These are phyloP conservation scores for Drosophila borealis DNA, from an alignment of 2,888 invertebrate genomes.

Conservation along the genomic window DNA sequence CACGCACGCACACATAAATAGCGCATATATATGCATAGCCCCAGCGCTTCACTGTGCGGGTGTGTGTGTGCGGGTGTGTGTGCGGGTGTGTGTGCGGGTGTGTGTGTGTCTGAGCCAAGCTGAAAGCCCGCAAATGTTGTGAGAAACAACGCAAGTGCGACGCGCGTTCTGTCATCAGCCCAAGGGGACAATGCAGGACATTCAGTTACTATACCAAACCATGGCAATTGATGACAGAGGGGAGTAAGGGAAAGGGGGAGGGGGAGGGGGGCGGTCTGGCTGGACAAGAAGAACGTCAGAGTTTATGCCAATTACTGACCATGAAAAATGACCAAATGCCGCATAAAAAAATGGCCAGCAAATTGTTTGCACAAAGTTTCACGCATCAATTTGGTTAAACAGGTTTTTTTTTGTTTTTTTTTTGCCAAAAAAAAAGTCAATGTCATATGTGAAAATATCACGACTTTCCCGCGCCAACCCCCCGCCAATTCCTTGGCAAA, in stretches of 20 bases:
- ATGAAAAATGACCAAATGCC: conserved; percentile 59
- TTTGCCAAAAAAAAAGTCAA: conserved; percentile 6
- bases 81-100: conserved; percentile 4
- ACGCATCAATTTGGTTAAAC: conserved; percentile 60
- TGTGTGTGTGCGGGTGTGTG: conserved; percentile 2
- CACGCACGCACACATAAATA: conserved; percentile 56
- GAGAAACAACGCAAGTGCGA: conserved; percentile 29
- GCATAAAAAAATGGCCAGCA: conserved; percentile 54
- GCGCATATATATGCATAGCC: conserved; percentile 70
- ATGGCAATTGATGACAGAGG: not conserved
- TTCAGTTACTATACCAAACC: conserved; percentile 4
- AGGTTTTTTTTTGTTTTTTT: conserved; percentile 8
- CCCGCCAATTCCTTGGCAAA: not conserved
- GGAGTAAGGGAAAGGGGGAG: not conserved
- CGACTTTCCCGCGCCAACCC: too few relatives aligned
- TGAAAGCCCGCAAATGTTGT: conserved; percentile 40
- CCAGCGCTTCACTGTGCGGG: conserved; percentile 10
- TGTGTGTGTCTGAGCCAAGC: conserved; percentile 30
- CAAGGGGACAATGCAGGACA: conserved; percentile 56
- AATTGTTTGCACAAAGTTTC: conserved; percentile 46
- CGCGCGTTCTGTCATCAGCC: conserved; percentile 63
- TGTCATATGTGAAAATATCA: conserved; percentile 12
- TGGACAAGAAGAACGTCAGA: conserved; percentile 22
- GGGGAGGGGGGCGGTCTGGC: not conserved
- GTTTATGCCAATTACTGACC: conserved; percentile 61